phyloP scores from a whole-genome alignment of 2,113 vertebrate species.

The Archocentrus centrarchus region DNA sequence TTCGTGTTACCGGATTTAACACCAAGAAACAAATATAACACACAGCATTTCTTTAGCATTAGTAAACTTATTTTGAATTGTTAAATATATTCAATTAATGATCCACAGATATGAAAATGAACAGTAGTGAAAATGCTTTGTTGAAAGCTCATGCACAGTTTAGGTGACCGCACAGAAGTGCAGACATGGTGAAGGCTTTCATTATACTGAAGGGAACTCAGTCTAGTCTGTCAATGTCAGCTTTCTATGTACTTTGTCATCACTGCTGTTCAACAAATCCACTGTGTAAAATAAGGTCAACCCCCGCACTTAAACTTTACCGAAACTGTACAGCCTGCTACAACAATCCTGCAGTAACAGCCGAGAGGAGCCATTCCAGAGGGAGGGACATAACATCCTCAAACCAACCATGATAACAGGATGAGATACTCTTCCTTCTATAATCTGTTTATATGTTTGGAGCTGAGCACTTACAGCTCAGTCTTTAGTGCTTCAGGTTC shows the following conservation, averaged over 20 bases:
- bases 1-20: not conserved
- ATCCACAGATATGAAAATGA: not conserved
- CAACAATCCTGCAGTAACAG: slow-evolving; percentile 28
- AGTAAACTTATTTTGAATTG: not conserved
- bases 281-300: slow-evolving; percentile 20
- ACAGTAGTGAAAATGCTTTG: not conserved
- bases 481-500: not conserved
- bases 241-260: not conserved
- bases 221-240: not conserved
- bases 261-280: slow-evolving; percentile 33
- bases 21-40: not conserved
- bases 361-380: slow-evolving; percentile 28
- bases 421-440: slow-evolving; percentile 32
- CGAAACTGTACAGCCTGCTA: slow-evolving; percentile 1
- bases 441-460: slow-evolving; percentile 17
- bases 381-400: slow-evolving; percentile 37
- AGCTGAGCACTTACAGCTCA: not conserved
- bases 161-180: not conserved
- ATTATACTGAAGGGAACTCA: not conserved
- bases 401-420: slow-evolving; percentile 46
- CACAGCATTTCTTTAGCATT: not conserved
- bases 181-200: not conserved
- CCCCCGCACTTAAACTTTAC: slow-evolving; percentile 33
- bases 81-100: not conserved
- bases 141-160: not conserved